Conservation (phyloP, 2,113 vertebrate genomes). For the Phocoena sinus region DNA sequence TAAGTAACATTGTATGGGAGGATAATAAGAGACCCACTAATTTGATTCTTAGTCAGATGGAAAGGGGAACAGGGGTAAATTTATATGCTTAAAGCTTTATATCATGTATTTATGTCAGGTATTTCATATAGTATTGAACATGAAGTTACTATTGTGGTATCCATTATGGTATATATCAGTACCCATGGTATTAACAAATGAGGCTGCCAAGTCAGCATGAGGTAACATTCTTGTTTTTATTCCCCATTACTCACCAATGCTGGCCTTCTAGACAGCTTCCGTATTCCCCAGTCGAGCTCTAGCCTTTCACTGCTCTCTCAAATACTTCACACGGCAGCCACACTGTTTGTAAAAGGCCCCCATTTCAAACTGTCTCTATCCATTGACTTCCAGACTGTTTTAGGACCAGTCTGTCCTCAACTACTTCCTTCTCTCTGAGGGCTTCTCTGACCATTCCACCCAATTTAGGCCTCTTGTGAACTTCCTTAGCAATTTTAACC, state of each 20-base stretch:
- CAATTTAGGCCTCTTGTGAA: neutral
- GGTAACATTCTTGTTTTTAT: neutral
- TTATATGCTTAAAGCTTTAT: neutral
- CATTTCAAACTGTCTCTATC: neutral
- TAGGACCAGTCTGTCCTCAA: neutral
- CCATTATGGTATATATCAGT: neutral
- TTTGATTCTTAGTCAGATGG: neutral
- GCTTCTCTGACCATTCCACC: neutral
- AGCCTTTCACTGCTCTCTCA: neutral
- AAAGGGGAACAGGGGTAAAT: neutral
- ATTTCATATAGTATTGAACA: neutral
- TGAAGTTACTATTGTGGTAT: neutral
- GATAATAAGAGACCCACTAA: neutral
- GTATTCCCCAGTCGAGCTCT: fast-evolving
- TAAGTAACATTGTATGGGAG: neutral
- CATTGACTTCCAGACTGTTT: neutral
- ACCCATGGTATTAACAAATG: neutral
- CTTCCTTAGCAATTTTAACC: neutral
- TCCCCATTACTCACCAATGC: neutral
- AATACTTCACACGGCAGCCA: neutral
- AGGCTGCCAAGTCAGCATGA: neutral
- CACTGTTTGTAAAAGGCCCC: neutral
- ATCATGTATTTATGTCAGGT: neutral
- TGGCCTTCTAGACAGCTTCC: neutral
- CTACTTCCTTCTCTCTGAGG: neutral